phyloP scores from a whole-genome alignment of 2,113 vertebrate genomes.

The Isichthys henryi region DNA sequence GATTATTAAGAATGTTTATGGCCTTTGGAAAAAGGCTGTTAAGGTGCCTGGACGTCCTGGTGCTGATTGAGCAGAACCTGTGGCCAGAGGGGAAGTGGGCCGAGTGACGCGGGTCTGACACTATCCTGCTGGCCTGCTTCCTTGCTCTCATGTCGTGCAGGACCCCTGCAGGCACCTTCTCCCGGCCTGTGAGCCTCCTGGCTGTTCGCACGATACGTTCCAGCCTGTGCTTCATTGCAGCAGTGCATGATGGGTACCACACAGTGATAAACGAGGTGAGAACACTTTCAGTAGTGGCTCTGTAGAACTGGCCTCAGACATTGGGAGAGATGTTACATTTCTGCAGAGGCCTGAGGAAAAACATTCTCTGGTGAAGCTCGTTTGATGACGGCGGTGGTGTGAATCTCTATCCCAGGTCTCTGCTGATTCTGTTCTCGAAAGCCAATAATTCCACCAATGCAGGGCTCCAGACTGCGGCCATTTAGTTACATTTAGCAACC shows the following conservation, averaged over 20 bases:
- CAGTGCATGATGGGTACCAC: background rate
- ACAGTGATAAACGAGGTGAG: background rate
- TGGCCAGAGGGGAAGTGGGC: background rate
- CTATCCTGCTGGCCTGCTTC: background rate
- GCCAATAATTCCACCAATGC: background rate
- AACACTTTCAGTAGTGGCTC: background rate
- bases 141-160: background rate
- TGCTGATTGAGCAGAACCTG: background rate
- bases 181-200: background rate
- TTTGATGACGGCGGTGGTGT: background rate
- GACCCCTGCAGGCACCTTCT: background rate
- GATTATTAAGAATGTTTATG: background rate
- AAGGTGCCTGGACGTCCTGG: background rate
- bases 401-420: background rate
- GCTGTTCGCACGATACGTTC: background rate
- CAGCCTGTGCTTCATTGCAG: background rate
- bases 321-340: background rate
- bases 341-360: background rate
- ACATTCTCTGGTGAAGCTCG: background rate
- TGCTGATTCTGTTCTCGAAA: background rate
- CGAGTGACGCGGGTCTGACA: no score
- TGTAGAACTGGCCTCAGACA: background rate
- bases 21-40: background rate
- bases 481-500: background rate
- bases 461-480: background rate